phyloP scores from a whole-genome alignment of 2,888 invertebrate genomes.

The Anthophora plumipes region DNA sequence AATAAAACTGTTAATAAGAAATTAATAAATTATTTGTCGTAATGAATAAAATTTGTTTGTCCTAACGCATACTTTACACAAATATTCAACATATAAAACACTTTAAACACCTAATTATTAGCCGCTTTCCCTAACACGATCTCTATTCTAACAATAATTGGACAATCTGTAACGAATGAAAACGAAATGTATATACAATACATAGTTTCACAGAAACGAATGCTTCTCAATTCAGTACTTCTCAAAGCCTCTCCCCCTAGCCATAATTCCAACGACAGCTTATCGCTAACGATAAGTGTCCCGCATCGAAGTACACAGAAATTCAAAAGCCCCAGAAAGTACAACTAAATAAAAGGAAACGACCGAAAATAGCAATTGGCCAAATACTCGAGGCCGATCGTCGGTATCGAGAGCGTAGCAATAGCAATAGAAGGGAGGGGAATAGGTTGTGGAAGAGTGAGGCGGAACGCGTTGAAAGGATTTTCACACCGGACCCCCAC shows the following conservation, averaged over 20 bases:
- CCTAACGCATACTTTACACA: no score
- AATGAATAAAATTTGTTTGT: no score
- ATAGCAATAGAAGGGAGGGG: not conserved
- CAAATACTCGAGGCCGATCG: constrained; percentile 7
- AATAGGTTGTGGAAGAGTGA: not conserved
- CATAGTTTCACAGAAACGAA: not conserved
- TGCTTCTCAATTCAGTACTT: not conserved
- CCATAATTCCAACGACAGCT: constrained; percentile 16
- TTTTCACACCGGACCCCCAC: constrained; percentile 34
- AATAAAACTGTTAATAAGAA: no score
- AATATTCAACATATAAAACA: no score
- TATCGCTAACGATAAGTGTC: constrained; percentile 24
- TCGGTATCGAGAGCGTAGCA: constrained; percentile 12
- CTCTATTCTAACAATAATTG: no score
- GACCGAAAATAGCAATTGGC: constrained; percentile 25
- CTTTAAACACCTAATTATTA: no score
- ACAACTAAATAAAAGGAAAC: constrained; percentile 34
- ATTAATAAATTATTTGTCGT: no score
- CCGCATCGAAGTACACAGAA: not conserved
- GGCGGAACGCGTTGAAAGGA: constrained; percentile 32
- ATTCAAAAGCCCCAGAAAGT: not conserved
- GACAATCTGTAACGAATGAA: no score
- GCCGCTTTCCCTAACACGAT: no score
- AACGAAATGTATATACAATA: no score
- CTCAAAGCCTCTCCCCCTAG: not conserved